Base-by-base conservation (phyloP, 2,113 vertebrate species). In the Psilopsiagon aurifrons region DNA sequence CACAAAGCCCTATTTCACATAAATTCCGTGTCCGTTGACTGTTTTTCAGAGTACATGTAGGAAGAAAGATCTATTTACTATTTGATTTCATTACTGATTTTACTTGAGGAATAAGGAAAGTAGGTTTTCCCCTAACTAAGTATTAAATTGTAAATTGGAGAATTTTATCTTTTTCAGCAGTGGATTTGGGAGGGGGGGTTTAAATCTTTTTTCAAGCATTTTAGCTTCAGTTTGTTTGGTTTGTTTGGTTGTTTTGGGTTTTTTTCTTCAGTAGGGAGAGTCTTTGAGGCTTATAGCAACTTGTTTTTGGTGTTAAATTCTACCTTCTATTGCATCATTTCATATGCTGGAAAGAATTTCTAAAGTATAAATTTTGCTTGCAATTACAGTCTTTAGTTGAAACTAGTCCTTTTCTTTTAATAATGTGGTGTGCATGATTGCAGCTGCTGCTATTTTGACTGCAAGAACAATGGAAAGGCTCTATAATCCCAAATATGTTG, bases 341-440 rank as follows among this genome's bases (percentile, higher is more conserved):
- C 41, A 66, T 52, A 54, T 35, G 29, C n/a, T 84, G 55, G 80
- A 96, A 96, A 90, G 86, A 90, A 94, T 95, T 92, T 95, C 70
- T 83, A 86, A 94, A 95, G 81, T 82, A 82, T 49, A 92, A 13
- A 39, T 94, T 89, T 86, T 71, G 14, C 1, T 3, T 87, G 52
- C 35, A 96, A 92, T 92, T 94, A 91, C 7, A 92, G 68, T 64
- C 46, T 83, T 90, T 35, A 46, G 68, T 86, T 94, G 79, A 83
- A 95, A 91, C 28, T 52, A 51, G 39, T 79, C 13, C 11, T 83
- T 90, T 92, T 71, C 70, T 88, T 91, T 92, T 83, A 94, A 83
- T 90, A 85, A 90, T 37, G 78, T 79, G 73, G 57, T 95, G 57
- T 66, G 37, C 19, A 44, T 68, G 27, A 28, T 55, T 91, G 81